Evolutionary conservation across 2,797 vertebrate genomes (phyloP).

Genomic region (Paratrypauchen microcephalus): DNA sequence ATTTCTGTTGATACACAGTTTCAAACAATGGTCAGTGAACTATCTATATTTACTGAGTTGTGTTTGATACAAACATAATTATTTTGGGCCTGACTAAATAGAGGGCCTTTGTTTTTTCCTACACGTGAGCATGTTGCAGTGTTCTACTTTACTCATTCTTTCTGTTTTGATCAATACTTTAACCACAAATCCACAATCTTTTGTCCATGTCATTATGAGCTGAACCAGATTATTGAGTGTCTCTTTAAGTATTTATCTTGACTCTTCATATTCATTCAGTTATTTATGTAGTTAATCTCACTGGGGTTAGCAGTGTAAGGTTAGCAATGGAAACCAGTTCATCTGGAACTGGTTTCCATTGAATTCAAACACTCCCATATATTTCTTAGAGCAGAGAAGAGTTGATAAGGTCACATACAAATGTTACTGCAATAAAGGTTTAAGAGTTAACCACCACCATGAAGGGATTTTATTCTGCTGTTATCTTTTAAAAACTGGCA

Average conservation of each 20-base stretch:
- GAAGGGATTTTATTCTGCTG: background rate
- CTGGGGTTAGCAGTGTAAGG: constrained; percentile 21
- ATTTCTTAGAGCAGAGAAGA: constrained; percentile 19
- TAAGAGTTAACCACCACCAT: background rate
- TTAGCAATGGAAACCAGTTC: too few relatives aligned
- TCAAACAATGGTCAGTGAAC: constrained; percentile 3
- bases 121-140: constrained; percentile 18
- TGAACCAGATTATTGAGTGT: background rate
- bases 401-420: constrained; percentile 9
- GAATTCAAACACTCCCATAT: constrained; percentile 52
- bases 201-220: background rate
- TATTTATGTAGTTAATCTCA: background rate
- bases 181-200: background rate
- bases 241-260: constrained; percentile 9
- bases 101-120: constrained; percentile 43
- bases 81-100: constrained; percentile 32
- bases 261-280: background rate
- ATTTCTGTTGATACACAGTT: background rate
- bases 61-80: background rate
- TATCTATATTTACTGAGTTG: constrained; percentile 14
- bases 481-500: background rate
- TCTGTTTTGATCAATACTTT: background rate
- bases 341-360: constrained; percentile 51
- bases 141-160: background rate
- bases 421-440: background rate